Conservation (phyloP, 2,797 vertebrate species). For the Serranus cabrilla region DNA sequence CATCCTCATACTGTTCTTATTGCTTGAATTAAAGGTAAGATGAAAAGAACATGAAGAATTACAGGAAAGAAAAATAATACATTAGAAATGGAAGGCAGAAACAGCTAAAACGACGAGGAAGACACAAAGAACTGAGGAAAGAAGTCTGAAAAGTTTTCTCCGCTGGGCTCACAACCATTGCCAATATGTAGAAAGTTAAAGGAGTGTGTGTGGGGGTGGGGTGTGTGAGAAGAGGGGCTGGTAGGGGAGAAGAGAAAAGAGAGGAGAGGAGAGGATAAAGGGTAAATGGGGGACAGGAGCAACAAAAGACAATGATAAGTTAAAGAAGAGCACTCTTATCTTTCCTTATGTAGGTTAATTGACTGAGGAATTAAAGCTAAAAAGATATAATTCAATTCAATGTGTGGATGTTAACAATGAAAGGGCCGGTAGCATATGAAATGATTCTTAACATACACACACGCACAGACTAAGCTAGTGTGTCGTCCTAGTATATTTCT, state of each 20-base stretch:
- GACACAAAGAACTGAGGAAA: not conserved
- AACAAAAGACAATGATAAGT: constrained; percentile 76
- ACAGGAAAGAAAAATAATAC: not conserved
- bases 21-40: constrained; percentile 17
- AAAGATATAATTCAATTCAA: constrained; percentile 77
- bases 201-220: not conserved
- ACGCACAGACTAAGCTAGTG: constrained; percentile 50
- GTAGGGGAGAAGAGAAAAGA: not conserved
- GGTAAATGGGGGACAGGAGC: constrained; percentile 69
- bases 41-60: not conserved
- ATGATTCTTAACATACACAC: constrained; percentile 67
- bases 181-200: not conserved
- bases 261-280: constrained; percentile 28
- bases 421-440: constrained; percentile 73
- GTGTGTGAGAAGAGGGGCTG: not conserved
- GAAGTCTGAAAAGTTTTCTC: not conserved
- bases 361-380: constrained; percentile 80
- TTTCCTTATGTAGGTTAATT: constrained; percentile 83
- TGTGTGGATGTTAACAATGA: constrained; percentile 74
- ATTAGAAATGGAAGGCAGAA: not conserved
- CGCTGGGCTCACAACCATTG: not conserved
- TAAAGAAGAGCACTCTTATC: constrained; percentile 71
- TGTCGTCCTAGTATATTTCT: constrained; percentile 82
- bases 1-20: constrained; percentile 39
- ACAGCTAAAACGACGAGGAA: not conserved